phyloP scores from a whole-genome alignment of 2,113 vertebrate genomes.

The Lepus europaeus region DNA sequence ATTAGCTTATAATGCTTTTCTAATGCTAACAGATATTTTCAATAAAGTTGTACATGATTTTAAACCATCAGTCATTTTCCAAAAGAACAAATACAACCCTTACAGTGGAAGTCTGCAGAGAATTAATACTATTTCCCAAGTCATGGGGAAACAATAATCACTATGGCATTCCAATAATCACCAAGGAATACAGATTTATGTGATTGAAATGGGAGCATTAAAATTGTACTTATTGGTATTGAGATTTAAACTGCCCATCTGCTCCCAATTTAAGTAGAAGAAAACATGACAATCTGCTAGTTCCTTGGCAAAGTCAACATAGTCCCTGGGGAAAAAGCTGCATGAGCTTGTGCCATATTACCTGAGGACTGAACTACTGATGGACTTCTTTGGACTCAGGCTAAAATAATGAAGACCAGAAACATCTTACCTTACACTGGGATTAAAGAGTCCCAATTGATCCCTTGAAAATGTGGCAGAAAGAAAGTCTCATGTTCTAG shows the following conservation, averaged over 20 bases:
- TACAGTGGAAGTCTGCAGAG: background rate
- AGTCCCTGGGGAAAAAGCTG: background rate
- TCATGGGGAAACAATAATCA: background rate
- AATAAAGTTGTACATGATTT: conserved; percentile 9
- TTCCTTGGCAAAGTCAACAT: background rate
- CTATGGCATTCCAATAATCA: background rate
- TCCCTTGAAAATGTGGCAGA: conserved; percentile 14
- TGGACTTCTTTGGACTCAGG: background rate
- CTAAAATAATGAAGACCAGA: background rate
- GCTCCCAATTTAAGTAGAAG: background rate
- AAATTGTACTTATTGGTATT: background rate
- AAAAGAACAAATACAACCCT: conserved; percentile 45
- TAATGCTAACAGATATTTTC: conserved; percentile 19
- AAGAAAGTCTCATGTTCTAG: conserved; percentile 1
- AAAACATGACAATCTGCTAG: background rate
- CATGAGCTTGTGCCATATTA: background rate
- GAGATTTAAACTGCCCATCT: background rate
- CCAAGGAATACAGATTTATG: background rate
- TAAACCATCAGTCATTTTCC: conserved; percentile 44
- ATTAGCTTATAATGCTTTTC: background rate
- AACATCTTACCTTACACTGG: conserved; percentile 17
- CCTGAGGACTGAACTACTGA: background rate
- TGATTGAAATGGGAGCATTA: background rate
- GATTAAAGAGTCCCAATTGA: conserved; percentile 13
- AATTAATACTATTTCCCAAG: conserved; percentile 44